Evolutionary conservation across 2,797 vertebrate genomes (phyloP).

Genomic region (Lithobates pipiens): DNA sequence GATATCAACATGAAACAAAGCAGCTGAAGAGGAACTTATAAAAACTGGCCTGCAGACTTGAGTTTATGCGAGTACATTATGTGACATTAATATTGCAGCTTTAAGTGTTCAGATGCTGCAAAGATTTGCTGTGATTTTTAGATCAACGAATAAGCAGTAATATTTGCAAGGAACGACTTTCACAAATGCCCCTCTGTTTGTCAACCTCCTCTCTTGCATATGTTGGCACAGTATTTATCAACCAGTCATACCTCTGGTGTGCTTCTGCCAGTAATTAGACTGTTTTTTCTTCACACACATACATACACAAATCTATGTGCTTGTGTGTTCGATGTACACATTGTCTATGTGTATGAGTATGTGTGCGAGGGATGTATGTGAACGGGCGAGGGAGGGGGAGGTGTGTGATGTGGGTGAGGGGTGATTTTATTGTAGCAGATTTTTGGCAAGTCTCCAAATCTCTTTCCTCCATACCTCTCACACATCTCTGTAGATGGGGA

Average conservation of each 20-base stretch:
- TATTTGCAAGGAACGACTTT: background rate
- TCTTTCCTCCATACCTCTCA: constrained; percentile 58
- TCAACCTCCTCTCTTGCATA: background rate
- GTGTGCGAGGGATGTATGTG: constrained; percentile 51
- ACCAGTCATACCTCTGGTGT: background rate
- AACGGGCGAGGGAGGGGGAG: constrained; percentile 46
- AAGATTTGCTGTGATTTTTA: background rate
- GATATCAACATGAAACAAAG: background rate
- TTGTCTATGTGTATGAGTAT: constrained; percentile 30
- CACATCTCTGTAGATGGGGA: constrained; percentile 58
- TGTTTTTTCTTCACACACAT: constrained; percentile 21
- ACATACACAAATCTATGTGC: background rate
- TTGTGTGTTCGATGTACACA: background rate
- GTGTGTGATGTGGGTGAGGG: constrained; percentile 58
- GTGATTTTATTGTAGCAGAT: constrained; percentile 61
- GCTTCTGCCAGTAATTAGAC: background rate
- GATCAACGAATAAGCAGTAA: background rate
- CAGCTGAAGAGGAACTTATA: background rate
- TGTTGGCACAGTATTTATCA: background rate
- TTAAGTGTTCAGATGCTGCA: background rate
- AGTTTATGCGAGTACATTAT: background rate
- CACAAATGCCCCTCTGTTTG: background rate
- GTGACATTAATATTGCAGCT: background rate
- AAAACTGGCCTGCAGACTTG: background rate
- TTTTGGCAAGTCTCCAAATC: constrained; percentile 59